Base-by-base conservation (phyloP, 2,113 vertebrate species). In the Catagonus wagneri region DNA sequence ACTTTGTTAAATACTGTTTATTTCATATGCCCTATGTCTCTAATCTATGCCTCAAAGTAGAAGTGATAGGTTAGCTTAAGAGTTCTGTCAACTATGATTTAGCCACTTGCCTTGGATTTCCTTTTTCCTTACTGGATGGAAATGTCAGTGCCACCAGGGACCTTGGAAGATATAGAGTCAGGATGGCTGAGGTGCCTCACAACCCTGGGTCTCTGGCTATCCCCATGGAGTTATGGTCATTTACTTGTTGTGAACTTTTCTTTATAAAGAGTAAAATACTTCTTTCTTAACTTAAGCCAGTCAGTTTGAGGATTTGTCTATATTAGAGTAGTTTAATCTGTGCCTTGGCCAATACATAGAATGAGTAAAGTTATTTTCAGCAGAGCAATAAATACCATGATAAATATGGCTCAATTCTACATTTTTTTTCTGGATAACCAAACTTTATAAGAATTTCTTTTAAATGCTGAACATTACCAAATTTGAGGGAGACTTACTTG, bases 381-480 rank as follows among this genome's bases (percentile, higher is more conserved):
- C 16, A 94, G 11, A 80, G 15, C 15, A 85, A 56, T 75, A 79
- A 85, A 56, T 75, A 79, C 10, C n/a, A 36, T 80, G 63, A 50
- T 50, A 60, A 83, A 58, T 27, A 94, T 5, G 76, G 23, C 29
- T 81, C 52, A 81, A 63, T 44, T 72, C n/a, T 7, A 10, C 25
- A 0, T 52, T 66, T 61, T 89, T 25, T 29, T 52, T 86, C 14
- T 14, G 54, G 39, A 90, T 72, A 93, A 72, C 32, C 23, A 95
- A 85, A 68, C 8, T 80, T 78, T 83, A 1, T 27, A 79, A 74
- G 36, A 72, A 94, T 94, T 19, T 61, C 52, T 90, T 22, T 34
- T 93, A 78, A 78, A 95, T 76, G 8, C 29, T 91, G 54, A 79
- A 66, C n/a, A 66, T 95, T 84, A 27, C 54, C 76, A 23, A 83